Evolutionary conservation across 2,113 vertebrate genomes (phyloP), one percentile per base, ranked within the genome.

Genomic region (pig (Sus scrofa)): DNA sequence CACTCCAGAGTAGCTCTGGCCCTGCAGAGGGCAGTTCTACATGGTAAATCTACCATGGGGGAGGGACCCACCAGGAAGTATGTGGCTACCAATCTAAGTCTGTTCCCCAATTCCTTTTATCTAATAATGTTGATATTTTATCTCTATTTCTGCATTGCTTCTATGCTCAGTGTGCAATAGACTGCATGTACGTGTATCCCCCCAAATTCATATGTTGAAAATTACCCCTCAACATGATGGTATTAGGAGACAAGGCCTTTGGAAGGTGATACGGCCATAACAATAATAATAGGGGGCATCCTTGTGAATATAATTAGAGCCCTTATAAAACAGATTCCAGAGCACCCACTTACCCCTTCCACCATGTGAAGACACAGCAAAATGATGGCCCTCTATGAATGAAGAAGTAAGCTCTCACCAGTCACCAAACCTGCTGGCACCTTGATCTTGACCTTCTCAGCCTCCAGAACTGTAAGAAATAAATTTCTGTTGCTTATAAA

Each of bases 111-210:
- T 8, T 27, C 20, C 11, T 27, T 52, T 56, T 54, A n/a, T 63
- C 74, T 73, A 79, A 78, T 7, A 82, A 50, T 52, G 7, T 60
- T 30, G 50, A 74, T 26, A 37, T 92, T 87, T 75, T 58, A 10
- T 50, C 67, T 83, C 60, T n/a, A 39, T 83, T 95, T 92, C 32
- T 83, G 95, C 52, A 75, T 84, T 91, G 56, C 18, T 74, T 70
- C 86, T 88, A 26, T 2, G 63, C 9, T 84, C 77, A n/a, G 74
- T 50, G 39, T 13, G 20, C n/a, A 32, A 18, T 65, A 86, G 50
- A 52, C 54, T 93, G 34, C 75, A 71, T 82, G 22, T 13, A 18
- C 60, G 65, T 60, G 37, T 71, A 15, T 65, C 22, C 22, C 22
- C 67, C 27, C 37, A 62, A 82, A 60, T 60, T 82, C 89, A 62